Evolutionary conservation across 2,113 vertebrate genomes (phyloP).

Genomic region (Chunga burmeisteri): DNA sequence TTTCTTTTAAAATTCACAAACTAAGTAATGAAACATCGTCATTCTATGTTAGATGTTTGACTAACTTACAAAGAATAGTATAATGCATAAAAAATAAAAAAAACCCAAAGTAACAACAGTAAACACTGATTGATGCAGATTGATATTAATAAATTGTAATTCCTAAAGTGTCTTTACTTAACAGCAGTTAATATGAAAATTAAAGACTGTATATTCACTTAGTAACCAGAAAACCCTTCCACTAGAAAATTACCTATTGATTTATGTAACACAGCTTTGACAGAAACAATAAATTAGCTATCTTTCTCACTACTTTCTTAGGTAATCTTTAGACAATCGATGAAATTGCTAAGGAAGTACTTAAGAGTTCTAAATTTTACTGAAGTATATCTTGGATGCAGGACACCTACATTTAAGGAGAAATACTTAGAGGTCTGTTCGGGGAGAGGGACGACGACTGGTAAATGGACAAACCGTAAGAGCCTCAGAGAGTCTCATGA

Average conservation of each 20-base stretch:
- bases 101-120: not conserved
- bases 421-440: not conserved
- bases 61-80: not conserved
- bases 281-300: not conserved
- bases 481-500: not conserved
- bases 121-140: not conserved
- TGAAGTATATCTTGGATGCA: not conserved
- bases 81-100: not conserved
- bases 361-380: not conserved
- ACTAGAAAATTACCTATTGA: not conserved
- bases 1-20: not conserved
- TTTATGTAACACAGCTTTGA: not conserved
- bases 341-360: not conserved
- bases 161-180: not conserved
- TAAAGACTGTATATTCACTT: not conserved
- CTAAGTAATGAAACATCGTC: not conserved
- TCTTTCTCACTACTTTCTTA: not conserved
- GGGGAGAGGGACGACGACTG: accelerated
- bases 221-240: not conserved
- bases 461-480: not conserved
- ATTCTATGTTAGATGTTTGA: not conserved
- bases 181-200: not conserved
- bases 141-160: not conserved
- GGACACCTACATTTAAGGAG: not conserved
- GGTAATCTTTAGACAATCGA: not conserved